Conservation (phyloP, 2,797 vertebrate species). For the Hydrolagus colliei region DNA sequence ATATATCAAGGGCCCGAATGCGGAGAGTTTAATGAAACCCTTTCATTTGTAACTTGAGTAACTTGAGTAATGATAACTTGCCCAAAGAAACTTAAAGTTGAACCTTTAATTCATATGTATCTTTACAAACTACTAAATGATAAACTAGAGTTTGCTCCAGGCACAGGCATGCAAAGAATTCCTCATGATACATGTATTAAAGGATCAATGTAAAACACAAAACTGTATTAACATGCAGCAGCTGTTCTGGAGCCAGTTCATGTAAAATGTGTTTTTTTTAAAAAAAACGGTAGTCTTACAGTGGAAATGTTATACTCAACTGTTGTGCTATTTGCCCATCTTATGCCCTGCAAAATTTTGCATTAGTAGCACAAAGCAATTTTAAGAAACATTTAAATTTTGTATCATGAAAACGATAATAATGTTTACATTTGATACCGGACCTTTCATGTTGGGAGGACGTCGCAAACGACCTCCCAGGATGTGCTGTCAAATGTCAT, state of each 20-base stretch:
- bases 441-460: too few species aligned
- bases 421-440: too few species aligned
- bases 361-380: not conserved
- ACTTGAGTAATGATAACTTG: slow-evolving; percentile 1
- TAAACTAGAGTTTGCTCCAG: not conserved
- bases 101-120: not conserved
- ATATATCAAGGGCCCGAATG: not conserved
- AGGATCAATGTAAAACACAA: not conserved
- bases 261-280: not conserved
- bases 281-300: not conserved
- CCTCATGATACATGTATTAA: not conserved
- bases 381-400: not conserved
- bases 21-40: not conserved
- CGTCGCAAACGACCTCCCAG: too few species aligned
- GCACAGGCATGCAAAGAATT: slow-evolving; percentile 5
- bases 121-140: slow-evolving; percentile 10
- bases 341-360: not conserved
- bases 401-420: too few species aligned
- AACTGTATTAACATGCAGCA: slow-evolving; percentile 7
- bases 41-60: slow-evolving; percentile 13
- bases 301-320: not conserved
- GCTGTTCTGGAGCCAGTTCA: not conserved
- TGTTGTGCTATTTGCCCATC: not conserved
- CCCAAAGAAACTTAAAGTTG: slow-evolving; percentile 1
- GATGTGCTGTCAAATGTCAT: too few species aligned